Evolutionary conservation across 2,113 vertebrate genomes (phyloP).

Genomic region (Nesogale talazaci): DNA sequence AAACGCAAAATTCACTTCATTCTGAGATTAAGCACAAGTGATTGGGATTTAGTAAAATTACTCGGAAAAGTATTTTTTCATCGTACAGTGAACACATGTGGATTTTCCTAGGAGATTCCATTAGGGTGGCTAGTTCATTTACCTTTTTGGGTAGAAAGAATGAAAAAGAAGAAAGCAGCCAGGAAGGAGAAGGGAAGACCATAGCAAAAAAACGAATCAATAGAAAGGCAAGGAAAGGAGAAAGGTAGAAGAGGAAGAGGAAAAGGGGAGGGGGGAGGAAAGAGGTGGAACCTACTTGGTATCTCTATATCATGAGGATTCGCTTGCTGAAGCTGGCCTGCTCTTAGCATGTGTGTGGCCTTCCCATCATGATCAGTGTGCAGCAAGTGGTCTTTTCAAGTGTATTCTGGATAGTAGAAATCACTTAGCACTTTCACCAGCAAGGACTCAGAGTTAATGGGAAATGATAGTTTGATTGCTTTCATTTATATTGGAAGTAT

Average conservation of each 20-base stretch:
- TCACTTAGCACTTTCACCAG: neutral
- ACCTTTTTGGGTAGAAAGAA: neutral
- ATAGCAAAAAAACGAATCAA: neutral
- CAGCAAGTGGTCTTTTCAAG: neutral
- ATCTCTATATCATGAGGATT: neutral
- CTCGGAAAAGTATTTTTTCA: neutral
- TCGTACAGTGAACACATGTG: neutral
- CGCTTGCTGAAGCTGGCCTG: neutral
- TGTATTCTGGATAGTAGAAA: neutral
- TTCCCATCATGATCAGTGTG: neutral
- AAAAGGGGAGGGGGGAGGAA: neutral
- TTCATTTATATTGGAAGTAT: constrained; percentile 50
- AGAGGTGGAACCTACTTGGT: neutral
- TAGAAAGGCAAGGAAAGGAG: neutral
- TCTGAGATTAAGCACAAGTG: neutral
- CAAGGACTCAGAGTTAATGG: neutral
- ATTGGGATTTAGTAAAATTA: neutral
- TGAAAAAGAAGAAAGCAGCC: neutral
- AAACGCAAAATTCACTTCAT: neutral
- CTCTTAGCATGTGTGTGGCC: neutral
- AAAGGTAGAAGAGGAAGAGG: neutral
- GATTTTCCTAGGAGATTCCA: neutral
- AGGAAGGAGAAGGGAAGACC: neutral
- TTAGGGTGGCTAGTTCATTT: neutral
- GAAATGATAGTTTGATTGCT: neutral